Base-by-base conservation (phyloP, 2,113 vertebrate genomes). In the Piaya cayana region DNA sequence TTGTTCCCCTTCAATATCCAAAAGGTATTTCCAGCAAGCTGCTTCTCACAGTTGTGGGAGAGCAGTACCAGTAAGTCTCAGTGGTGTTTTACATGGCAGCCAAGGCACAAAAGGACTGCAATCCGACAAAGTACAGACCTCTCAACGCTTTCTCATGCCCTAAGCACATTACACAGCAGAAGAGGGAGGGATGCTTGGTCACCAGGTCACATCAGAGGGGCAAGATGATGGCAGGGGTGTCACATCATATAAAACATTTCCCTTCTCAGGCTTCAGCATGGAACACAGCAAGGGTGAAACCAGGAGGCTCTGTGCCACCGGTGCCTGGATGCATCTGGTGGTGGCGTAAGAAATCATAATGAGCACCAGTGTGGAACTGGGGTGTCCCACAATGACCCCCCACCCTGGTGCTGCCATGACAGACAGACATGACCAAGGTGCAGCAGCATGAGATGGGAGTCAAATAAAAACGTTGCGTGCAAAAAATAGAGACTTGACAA, bases 21-120 rank as follows among this genome's bases (percentile, higher is more conserved):
- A 93, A 71, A 60, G 72, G 58, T 83, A 75, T 39, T 59, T 82
- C 39, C 56, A 88, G 58, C 60, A 91, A 93, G 69, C 81, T 93
- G 83, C 60, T 92, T 23, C 83, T 79, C 70, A 8, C 36, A 60
- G 26, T n/a, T 53, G 22, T 3, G 42, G 59, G 53, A 72, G n/a
- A 68, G 18, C 49, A 60, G 5, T 3, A 45, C 21, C 0, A 0
- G 13, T n/a, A 52, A 39, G 52, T 11, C 43, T 71, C 7, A 3
- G 34, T 62, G 56, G 56, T 1, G 11, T n/a, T 68, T 30, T 49
- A 19, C 0, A 5, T 0, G 21, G 76, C 19, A 78, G 52, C 29
- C 2, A 15, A 83, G 64, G 55, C 59, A 62, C 68, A 22, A 45
- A 58, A 49, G 43, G 39, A 56, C 3, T 43, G 39, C 64, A 52